A percentile compares a stretch with the other conserved stretches of the same genome.
These are phyloP conservation scores for Bungarus multicinctus DNA, from an alignment of 2,113 vertebrate genomes.

Conservation along the genomic window DNA sequence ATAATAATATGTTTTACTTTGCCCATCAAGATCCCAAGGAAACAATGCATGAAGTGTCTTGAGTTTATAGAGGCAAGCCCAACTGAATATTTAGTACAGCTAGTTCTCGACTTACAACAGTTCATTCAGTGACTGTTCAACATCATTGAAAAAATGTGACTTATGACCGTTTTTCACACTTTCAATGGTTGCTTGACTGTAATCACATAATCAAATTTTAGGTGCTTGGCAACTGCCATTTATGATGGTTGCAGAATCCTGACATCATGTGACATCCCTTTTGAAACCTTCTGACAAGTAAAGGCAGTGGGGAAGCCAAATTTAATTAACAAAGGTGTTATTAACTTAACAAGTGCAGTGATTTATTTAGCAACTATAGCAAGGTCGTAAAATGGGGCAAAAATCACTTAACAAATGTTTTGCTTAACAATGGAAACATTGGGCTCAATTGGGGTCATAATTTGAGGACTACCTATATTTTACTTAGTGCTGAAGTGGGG, in stretches of 20 bases:
- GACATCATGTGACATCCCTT: not conserved
- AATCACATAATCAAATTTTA: not conserved
- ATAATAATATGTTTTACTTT: not conserved
- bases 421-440: not conserved
- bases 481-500: not conserved
- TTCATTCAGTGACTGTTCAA: not conserved
- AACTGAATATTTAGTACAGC: not conserved
- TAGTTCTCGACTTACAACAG: not conserved
- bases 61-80: not conserved
- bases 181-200: not conserved
- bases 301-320: not conserved
- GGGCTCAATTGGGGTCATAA: not conserved
- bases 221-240: not conserved
- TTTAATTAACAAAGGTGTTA: not conserved
- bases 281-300: not conserved
- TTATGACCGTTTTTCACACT: not conserved
- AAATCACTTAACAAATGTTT: not conserved
- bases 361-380: not conserved
- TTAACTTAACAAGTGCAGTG: not conserved
- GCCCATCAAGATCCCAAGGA: not conserved
- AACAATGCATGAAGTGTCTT: not conserved
- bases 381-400: not conserved
- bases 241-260: not conserved
- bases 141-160: not conserved
- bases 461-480: not conserved